These are phyloP conservation scores for Diadophis punctatus DNA, from an alignment of 2,113 vertebrate species.

Conservation along the genomic window DNA sequence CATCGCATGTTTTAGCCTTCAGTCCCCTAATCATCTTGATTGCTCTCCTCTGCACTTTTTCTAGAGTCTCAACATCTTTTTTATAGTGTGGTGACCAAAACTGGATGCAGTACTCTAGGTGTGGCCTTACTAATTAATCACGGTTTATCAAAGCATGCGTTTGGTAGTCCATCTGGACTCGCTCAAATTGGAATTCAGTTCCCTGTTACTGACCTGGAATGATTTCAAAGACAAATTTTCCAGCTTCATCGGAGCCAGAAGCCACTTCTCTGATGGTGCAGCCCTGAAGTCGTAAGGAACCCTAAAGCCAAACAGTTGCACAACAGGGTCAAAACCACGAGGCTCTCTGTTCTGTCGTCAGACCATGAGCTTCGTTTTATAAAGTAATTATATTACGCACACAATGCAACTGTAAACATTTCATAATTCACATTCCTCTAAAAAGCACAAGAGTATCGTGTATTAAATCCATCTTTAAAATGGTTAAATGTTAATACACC, in stretches of 20 bases:
- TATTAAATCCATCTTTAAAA: neutral
- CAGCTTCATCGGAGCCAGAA: constrained; percentile 79
- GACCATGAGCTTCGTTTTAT: neutral
- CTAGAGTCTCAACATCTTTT: too few relatives aligned
- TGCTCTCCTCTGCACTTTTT: too few relatives aligned
- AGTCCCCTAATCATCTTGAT: too few relatives aligned
- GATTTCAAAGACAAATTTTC: constrained; percentile 91
- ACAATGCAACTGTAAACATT: neutral
- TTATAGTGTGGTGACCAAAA: too few relatives aligned
- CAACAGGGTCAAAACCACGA: neutral
- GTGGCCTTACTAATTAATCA: neutral
- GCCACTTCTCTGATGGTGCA: constrained; percentile 82
- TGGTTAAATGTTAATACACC: neutral
- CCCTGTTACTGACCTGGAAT: constrained; percentile 78
- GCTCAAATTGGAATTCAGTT: neutral
- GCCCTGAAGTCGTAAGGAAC: constrained; percentile 79
- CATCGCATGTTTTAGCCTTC: too few relatives aligned
- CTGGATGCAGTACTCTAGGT: too few relatives aligned
- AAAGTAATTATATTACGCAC: neutral
- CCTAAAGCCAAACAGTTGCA: constrained; percentile 68
- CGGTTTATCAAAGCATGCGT: neutral
- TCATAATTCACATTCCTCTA: neutral
- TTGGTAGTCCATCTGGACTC: neutral
- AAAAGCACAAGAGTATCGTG: neutral
- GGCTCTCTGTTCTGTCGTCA: neutral